A percentile compares a stretch with the other conserved stretches of the same genome.
Conservation (phyloP, 92 coral and sea anemone genomes). For the Galaxea fascicularis region DNA sequence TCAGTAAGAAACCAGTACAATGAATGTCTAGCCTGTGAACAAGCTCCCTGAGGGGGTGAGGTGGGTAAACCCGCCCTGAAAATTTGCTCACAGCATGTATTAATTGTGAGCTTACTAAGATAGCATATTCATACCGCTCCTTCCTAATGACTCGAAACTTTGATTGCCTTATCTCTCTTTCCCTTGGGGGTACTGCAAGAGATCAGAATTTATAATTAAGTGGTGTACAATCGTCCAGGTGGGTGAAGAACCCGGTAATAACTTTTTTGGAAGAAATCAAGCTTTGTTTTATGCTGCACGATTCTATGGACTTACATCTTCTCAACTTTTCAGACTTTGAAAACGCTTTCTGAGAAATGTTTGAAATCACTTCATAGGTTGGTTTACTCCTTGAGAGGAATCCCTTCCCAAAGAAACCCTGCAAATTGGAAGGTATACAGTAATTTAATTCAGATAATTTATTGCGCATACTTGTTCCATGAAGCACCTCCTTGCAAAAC, state of each 20-base stretch:
- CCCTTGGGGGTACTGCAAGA: constrained; percentile 91
- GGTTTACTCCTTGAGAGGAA: constrained; percentile 95
- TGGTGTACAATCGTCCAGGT: too few species aligned
- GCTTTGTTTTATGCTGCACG: background rate
- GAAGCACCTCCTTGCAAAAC: too few species aligned
- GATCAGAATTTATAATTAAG: background rate
- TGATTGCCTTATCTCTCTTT: constrained; percentile 91
- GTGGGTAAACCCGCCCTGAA: too few species aligned
- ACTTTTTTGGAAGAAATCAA: background rate
- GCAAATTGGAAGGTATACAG: background rate
- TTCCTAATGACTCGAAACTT: constrained; percentile 89
- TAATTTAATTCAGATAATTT: background rate
- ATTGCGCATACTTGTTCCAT: background rate
- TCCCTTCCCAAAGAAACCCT: constrained; percentile 99
- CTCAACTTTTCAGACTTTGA: constrained; percentile 92
- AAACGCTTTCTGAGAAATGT: constrained; percentile 95
- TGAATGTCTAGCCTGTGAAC: too few species aligned
- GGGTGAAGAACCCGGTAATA: too few species aligned
- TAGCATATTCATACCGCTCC: constrained; percentile 73
- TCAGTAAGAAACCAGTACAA: too few species aligned
- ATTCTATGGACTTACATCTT: constrained; percentile 78
- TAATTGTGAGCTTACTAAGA: background rate
- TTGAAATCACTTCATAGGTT: constrained; percentile 83
- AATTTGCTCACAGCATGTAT: too few species aligned
- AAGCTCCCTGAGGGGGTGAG: too few species aligned